Percentiles rank a stretch among this genome's conserved stretches.
These are phyloP conservation scores for Nebria salina DNA, from an alignment of 2,888 invertebrate species.

Conservation along the genomic window DNA sequence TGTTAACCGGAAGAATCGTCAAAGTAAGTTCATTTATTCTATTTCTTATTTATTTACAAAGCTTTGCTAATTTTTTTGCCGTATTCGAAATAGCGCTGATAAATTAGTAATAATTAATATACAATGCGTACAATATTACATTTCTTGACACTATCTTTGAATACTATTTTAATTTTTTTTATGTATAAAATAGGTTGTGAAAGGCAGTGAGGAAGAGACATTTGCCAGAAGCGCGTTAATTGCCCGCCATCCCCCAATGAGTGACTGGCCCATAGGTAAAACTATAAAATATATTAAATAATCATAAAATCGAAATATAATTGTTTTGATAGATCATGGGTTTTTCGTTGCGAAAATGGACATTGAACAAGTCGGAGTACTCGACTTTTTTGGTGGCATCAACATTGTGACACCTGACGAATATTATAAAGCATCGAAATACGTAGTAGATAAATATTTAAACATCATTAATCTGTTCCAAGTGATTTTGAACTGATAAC, in stretches of 20 bases:
- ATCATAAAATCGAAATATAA: conserved; percentile 7
- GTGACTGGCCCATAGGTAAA: conserved; percentile 72
- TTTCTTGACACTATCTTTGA: no score
- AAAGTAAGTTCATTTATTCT: conserved; percentile 62
- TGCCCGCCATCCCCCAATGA: conserved; percentile 76
- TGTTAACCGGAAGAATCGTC: conserved; percentile 73
- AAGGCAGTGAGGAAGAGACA: conserved; percentile 66
- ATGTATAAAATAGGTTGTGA: conserved; percentile 64
- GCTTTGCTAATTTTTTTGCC: conserved; percentile 16
- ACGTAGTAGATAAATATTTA: conserved; percentile 13
- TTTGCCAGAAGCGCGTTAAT: conserved; percentile 73
- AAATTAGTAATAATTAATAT: no score
- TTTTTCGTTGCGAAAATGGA: conserved; percentile 83
- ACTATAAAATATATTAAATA: conserved; percentile 16
- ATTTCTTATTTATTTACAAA: conserved; percentile 31
- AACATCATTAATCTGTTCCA: neutral
- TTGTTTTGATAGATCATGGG: conserved; percentile 71
- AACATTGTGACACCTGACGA: conserved; percentile 72
- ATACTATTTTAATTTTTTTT: conserved; percentile 33
- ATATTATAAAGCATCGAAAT: conserved; percentile 67
- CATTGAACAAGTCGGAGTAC: conserved; percentile 76
- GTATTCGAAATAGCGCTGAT: no score
- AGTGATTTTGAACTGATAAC: neutral
- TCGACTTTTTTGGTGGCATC: conserved; percentile 86
- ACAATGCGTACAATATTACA: neutral